Percentiles rank a stretch among this genome's conserved stretches.
These are phyloP conservation scores for Zaprionus lineosus DNA, from an alignment of 2,888 invertebrate species.

Conservation along the genomic window DNA sequence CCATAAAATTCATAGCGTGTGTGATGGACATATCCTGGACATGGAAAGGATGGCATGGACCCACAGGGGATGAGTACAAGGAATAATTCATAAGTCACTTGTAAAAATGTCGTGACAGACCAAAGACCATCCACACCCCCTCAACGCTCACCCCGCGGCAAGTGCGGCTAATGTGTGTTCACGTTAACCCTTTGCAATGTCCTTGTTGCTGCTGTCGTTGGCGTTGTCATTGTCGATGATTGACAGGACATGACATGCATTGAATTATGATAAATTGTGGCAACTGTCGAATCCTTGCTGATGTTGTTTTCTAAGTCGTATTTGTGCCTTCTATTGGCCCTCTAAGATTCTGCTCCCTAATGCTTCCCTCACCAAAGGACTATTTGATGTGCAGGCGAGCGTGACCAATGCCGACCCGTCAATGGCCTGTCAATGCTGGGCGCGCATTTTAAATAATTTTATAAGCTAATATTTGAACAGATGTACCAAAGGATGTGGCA, in stretches of 20 bases:
- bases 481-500: slow-evolving; percentile 39
- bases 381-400: slow-evolving; percentile 38
- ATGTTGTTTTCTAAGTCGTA: slow-evolving; percentile 56
- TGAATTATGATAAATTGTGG: slow-evolving; percentile 82
- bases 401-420: slow-evolving; percentile 57
- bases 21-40: no score
- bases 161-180: slow-evolving; percentile 56
- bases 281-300: slow-evolving; percentile 78
- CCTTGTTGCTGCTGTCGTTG: slow-evolving; percentile 29
- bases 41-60: slow-evolving; percentile 6
- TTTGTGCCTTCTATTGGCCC: slow-evolving; percentile 27
- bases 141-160: neutral
- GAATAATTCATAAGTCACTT: slow-evolving; percentile 80
- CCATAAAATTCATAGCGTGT: slow-evolving; percentile 30
- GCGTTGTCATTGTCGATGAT: slow-evolving; percentile 48
- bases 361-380: neutral
- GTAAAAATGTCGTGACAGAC: slow-evolving; percentile 56
- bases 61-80: slow-evolving; percentile 45
- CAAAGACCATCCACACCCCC: neutral
- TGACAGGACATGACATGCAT: slow-evolving; percentile 74
- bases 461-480: slow-evolving; percentile 74
- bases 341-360: neutral
- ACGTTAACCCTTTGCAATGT: slow-evolving; percentile 57
- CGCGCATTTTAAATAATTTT: slow-evolving; percentile 70
- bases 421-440: slow-evolving; percentile 52